A percentile compares a stretch with the other conserved stretches of the same genome.
These are phyloP conservation scores for Xiphophorus maculatus DNA, from an alignment of 2,113 vertebrate genomes.

Conservation along the genomic window DNA sequence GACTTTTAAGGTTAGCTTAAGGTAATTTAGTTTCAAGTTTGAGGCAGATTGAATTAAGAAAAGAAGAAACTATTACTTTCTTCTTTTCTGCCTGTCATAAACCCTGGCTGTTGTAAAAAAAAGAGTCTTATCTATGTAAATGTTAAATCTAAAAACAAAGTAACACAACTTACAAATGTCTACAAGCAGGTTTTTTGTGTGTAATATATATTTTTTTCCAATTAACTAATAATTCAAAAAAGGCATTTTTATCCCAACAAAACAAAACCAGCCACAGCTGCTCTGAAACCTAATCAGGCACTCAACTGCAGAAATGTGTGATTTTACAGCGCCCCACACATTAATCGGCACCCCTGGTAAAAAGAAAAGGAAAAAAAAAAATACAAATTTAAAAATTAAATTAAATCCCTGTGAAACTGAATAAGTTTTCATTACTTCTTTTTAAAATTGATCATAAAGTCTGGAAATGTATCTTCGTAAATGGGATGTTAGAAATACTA, in stretches of 20 bases:
- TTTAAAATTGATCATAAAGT: background rate
- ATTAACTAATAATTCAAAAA: conserved; percentile 28
- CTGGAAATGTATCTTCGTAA: background rate
- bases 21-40: conserved; percentile 78
- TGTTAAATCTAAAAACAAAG: conserved; percentile 38
- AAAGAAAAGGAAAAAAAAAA: background rate
- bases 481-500: background rate
- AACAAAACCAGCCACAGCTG: conserved; percentile 30
- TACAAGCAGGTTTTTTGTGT: conserved; percentile 17
- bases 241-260: conserved; percentile 33
- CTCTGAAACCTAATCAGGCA: conserved; percentile 54
- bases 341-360: background rate
- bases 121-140: conserved; percentile 27
- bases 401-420: background rate
- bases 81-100: conserved; percentile 42
- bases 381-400: background rate
- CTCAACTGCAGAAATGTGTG: conserved; percentile 41
- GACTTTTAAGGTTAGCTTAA: conserved; percentile 69
- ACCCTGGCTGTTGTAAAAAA: conserved; percentile 35
- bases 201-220: background rate
- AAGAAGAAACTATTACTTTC: conserved; percentile 25
- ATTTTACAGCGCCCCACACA: conserved; percentile 21
- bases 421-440: background rate
- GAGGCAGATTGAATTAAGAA: conserved; percentile 75
- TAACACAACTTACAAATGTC: conserved; percentile 25